Percentiles rank a stretch among this genome's conserved stretches.
Conservation (phyloP, 2,113 vertebrate genomes). For the Sceloporus tristichus region DNA sequence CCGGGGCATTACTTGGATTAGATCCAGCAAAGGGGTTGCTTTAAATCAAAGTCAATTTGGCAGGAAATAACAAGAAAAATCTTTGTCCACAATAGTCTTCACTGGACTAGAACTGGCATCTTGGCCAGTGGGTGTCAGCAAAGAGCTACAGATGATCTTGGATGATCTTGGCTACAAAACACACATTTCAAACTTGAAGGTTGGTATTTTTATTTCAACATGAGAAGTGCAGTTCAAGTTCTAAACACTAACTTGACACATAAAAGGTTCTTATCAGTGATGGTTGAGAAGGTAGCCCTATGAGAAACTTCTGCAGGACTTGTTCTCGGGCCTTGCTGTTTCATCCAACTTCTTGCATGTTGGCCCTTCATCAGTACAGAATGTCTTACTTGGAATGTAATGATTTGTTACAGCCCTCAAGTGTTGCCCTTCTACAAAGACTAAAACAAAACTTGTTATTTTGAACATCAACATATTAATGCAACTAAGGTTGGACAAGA, state of each 20-base stretch:
- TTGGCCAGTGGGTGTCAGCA: neutral
- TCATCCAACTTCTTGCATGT: neutral
- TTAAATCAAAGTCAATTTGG: too few relatives aligned
- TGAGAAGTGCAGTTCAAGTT: conserved; percentile 20
- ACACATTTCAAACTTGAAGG: neutral
- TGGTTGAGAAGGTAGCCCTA: neutral
- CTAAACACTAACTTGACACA: neutral
- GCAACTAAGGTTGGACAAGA: conserved; percentile 18
- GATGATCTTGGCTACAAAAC: neutral
- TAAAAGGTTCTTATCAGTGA: neutral
- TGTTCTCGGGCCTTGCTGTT: neutral
- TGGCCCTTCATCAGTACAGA: neutral
- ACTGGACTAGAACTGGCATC: neutral
- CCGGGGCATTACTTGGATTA: neutral
- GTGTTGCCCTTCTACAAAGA: neutral
- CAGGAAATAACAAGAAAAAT: too few relatives aligned
- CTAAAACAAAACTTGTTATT: neutral
- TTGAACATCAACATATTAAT: neutral
- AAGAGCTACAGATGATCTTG: neutral
- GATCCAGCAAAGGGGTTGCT: neutral
- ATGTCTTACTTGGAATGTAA: neutral
- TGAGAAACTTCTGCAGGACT: neutral
- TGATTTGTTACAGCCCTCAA: neutral
- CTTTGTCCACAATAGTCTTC: neutral
- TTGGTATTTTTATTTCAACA: conserved; percentile 27